Percentiles rank a stretch among this genome's conserved stretches.
These are phyloP conservation scores for Drosophila triauraria DNA, from an alignment of 1,140 invertebrate genomes.

Conservation along the genomic window DNA sequence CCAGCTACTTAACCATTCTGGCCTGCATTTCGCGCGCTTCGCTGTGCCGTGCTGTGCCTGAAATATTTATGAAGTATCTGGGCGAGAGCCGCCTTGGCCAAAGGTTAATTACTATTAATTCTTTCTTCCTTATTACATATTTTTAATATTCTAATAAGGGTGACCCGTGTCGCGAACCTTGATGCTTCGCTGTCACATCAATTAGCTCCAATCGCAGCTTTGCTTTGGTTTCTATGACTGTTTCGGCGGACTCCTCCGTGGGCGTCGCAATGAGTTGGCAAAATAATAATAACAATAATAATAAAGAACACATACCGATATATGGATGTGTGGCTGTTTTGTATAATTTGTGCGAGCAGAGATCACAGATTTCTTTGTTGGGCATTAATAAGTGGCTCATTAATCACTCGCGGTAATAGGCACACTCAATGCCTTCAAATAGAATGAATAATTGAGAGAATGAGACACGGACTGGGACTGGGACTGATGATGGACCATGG, in stretches of 20 bases:
- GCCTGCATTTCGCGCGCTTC: conserved; percentile 32
- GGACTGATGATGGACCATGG: conserved; percentile 23
- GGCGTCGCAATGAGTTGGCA: conserved; percentile 38
- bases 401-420: conserved; percentile 64
- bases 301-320: conserved; percentile 36
- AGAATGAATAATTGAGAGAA: conserved; percentile 42
- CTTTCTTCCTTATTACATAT: not conserved
- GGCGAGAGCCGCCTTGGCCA: not conserved
- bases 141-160: not conserved
- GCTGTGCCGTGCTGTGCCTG: not conserved
- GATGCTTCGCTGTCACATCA: conserved; percentile 42
- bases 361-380: conserved; percentile 39
- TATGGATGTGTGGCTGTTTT: conserved; percentile 43
- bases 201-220: conserved; percentile 36
- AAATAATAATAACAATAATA: conserved; percentile 20
- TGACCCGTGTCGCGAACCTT: conserved; percentile 5
- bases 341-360: conserved; percentile 61
- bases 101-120: not conserved
- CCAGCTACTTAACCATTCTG: conserved; percentile 42
- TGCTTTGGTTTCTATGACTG: conserved; percentile 18
- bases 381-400: conserved; percentile 73
- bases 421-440: conserved; percentile 20
- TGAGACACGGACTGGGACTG: conserved; percentile 6
- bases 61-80: conserved; percentile 39
- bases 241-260: conserved; percentile 9